phyloP scores from a whole-genome alignment of 2,113 vertebrate genomes.

The Asarcornis scutulata region DNA sequence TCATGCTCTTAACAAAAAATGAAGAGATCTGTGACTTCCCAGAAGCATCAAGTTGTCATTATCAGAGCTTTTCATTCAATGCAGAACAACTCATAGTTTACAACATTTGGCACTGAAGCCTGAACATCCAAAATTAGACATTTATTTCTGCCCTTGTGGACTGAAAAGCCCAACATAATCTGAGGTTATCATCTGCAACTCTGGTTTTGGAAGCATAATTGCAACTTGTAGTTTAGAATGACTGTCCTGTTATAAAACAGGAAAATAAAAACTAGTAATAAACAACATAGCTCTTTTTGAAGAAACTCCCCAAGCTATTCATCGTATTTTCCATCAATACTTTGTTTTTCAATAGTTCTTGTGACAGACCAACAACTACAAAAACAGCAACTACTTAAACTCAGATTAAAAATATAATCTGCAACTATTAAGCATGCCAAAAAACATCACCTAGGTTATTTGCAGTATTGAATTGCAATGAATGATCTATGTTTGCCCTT shows the following conservation, averaged over 20 bases:
- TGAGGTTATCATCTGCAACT: constrained; percentile 19
- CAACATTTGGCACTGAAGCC: constrained; percentile 2
- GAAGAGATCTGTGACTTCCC: constrained; percentile 8
- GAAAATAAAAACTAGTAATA: constrained; percentile 20
- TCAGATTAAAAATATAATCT: neutral
- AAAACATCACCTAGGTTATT: neutral
- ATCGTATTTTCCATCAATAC: neutral
- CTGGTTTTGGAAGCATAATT: constrained; percentile 40
- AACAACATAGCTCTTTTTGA: neutral
- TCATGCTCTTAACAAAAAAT: neutral
- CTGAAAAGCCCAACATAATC: constrained; percentile 3
- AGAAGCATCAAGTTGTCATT: constrained; percentile 3
- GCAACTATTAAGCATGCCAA: neutral
- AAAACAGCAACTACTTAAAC: neutral
- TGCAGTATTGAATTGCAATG: constrained; percentile 6
- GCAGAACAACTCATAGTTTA: neutral
- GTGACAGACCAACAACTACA: neutral
- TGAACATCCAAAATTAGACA: neutral
- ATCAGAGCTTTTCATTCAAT: constrained; percentile 35
- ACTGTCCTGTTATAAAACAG: constrained; percentile 14
- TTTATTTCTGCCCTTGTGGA: constrained; percentile 12
- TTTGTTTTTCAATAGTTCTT: neutral
- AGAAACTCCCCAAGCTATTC: neutral
- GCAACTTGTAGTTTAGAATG: neutral
- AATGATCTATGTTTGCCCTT: neutral